Conservation (phyloP, 2,797 vertebrate genomes). For the Tiaroga cobitis region DNA sequence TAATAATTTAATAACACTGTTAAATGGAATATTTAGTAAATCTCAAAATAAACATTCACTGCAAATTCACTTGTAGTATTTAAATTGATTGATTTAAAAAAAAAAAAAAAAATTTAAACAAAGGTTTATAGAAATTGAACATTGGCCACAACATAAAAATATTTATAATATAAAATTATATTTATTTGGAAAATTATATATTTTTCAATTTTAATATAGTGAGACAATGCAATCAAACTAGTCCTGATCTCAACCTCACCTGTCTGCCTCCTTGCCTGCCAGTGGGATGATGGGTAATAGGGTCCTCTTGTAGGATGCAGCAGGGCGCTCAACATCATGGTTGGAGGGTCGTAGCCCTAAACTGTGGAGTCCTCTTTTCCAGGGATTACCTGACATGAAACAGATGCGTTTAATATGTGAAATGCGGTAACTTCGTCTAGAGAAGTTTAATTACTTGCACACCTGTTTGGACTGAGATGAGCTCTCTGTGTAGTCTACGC, state of each 20-base stretch:
- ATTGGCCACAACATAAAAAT: neutral
- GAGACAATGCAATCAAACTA: neutral
- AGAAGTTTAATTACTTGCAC: neutral
- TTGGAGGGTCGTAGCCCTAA: constrained; percentile 42
- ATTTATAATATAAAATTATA: neutral
- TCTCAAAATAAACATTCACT: too few species aligned
- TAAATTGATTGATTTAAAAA: too few species aligned
- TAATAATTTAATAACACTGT: too few species aligned
- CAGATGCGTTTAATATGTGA: neutral
- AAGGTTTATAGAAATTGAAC: too few species aligned
- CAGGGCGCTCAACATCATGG: constrained; percentile 32
- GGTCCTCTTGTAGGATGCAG: constrained; percentile 54
- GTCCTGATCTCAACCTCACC: constrained; percentile 44
- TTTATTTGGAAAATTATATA: neutral
- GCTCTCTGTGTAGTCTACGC: constrained; percentile 68
- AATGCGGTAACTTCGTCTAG: neutral
- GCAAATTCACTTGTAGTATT: too few species aligned
- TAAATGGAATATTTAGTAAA: too few species aligned
- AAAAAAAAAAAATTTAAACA: too few species aligned
- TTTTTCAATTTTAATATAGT: neutral
- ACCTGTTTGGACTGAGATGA: constrained; percentile 66
- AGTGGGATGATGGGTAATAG: constrained; percentile 63
- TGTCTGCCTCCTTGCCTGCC: constrained; percentile 44
- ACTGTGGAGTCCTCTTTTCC: constrained; percentile 46
- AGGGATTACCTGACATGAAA: constrained; percentile 53